Percentiles rank a stretch among this genome's conserved stretches.
These are phyloP conservation scores for Drosophila setosimentum DNA, from an alignment of 2,888 invertebrate species.

Conservation along the genomic window DNA sequence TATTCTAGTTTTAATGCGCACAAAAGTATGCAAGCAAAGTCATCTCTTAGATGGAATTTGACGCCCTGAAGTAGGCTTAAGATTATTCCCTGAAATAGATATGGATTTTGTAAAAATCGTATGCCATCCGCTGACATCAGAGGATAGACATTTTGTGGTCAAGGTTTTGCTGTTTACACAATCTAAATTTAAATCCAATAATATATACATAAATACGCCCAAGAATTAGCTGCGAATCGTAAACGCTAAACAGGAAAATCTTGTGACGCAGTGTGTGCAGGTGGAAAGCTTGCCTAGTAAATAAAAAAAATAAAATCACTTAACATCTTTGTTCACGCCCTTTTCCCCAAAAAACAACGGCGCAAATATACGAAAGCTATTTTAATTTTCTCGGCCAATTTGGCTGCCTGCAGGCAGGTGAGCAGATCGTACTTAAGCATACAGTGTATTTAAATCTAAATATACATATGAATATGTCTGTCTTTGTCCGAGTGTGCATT, in stretches of 20 bases:
- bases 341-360: constrained; percentile 40
- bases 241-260: constrained; percentile 68
- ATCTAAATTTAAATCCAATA: constrained; percentile 59
- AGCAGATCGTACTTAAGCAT: constrained; percentile 18
- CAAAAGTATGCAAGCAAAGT: constrained; percentile 48
- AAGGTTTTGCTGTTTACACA: constrained; percentile 71
- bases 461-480: constrained; percentile 12
- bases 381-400: constrained; percentile 46
- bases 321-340: constrained; percentile 39
- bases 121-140: constrained; percentile 71
- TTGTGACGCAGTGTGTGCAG: constrained; percentile 74
- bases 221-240: constrained; percentile 43
- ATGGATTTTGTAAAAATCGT: constrained; percentile 50
- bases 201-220: constrained; percentile 9
- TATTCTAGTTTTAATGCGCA: not conserved
- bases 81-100: constrained; percentile 38
- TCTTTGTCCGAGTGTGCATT: constrained; percentile 25
- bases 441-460: constrained; percentile 12
- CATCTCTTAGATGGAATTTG: too few relatives aligned
- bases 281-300: constrained; percentile 59
- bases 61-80: constrained; percentile 36
- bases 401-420: constrained; percentile 60
- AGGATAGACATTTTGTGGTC: constrained; percentile 72
- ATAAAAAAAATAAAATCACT: constrained; percentile 52
- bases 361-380: constrained; percentile 59